Evolutionary conservation across 1,140 invertebrate species (phyloP), one percentile per base, ranked within the genome.

Genomic region (Papilio polytes): DNA sequence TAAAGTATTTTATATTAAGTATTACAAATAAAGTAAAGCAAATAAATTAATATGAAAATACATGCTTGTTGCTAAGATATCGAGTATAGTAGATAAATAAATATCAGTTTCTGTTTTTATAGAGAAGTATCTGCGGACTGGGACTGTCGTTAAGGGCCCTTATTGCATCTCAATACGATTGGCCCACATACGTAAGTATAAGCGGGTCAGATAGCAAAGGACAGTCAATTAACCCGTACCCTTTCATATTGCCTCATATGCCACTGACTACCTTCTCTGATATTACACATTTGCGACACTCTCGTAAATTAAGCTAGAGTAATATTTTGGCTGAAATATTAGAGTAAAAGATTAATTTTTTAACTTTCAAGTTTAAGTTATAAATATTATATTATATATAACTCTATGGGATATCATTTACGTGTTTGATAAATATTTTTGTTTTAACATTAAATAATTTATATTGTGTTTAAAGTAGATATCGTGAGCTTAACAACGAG

Each of bases 201-300:
- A 36, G 41, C 26, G 56, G 56, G 77, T 78, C 77, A 78, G 56
- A 78, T 78, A 63, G 26, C 56, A 44, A 78, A 78, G 77, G 56
- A 63, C 53, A 66, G 53, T 78, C 77, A 78, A 78, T 78, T 78
- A 78, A 78, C 77, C 77, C 77, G 56, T 66, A 78, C 53, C 77
- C 77, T 78, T 66, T 66, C 18, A 59, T 78, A 66, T 78, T 78
- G 77, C 53, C 56, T 63, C 77, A n/a, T 63, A 63, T 44, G 36
- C 31, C 36, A 66, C 77, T 20, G 36, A 20, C 56, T 78, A 36
- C 53, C 22, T 78, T 36, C 48, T 59, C 3, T 26, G 22, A 63
- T 78, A 78, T 78, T 59, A 66, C 56, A 63, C 44, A 78, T 78
- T 78, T 78, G 53, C 31, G 56, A 78, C 53, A 78, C 36, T 78